Evolutionary conservation across 1,140 invertebrate genomes (phyloP).

Genomic region (Ceratosolen fusciceps): DNA sequence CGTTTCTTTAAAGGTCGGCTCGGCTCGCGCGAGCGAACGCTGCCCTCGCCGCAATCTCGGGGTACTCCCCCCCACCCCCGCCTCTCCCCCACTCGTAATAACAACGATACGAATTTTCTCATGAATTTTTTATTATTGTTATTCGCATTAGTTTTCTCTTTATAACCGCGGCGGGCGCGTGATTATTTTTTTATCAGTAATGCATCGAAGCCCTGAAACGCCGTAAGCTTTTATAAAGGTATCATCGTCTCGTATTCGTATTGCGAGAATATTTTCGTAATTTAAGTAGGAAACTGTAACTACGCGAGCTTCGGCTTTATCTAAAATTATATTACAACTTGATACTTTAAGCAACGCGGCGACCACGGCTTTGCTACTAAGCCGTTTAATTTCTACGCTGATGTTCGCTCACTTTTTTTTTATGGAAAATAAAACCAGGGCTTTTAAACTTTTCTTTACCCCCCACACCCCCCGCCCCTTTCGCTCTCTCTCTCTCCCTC

Average conservation of each 20-base stretch:
- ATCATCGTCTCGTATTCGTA: neutral
- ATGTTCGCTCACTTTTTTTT: too few relatives aligned
- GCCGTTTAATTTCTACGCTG: too few relatives aligned
- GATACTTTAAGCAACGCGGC: neutral
- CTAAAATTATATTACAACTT: neutral
- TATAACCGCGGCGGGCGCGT: neutral
- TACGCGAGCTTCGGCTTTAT: neutral
- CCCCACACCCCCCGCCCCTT: too few relatives aligned
- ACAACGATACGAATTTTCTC: neutral
- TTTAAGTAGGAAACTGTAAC: neutral
- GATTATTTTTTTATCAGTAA: neutral
- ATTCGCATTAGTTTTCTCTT: neutral
- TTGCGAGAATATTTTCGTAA: neutral
- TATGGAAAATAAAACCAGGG: too few relatives aligned
- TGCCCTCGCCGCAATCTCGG: neutral
- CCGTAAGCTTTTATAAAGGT: neutral
- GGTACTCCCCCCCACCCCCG: too few relatives aligned
- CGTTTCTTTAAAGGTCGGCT: neutral
- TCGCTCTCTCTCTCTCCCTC: too few relatives aligned
- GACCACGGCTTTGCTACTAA: neutral
- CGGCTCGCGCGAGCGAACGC: too few relatives aligned
- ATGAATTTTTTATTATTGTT: conserved; percentile 16
- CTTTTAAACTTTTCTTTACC: too few relatives aligned
- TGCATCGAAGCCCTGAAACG: neutral
- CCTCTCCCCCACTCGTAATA: neutral